A percentile compares a stretch with the other conserved stretches of the same genome.
phyloP scores from a whole-genome alignment of 2,113 vertebrate species.

The Heterocephalus glaber region DNA sequence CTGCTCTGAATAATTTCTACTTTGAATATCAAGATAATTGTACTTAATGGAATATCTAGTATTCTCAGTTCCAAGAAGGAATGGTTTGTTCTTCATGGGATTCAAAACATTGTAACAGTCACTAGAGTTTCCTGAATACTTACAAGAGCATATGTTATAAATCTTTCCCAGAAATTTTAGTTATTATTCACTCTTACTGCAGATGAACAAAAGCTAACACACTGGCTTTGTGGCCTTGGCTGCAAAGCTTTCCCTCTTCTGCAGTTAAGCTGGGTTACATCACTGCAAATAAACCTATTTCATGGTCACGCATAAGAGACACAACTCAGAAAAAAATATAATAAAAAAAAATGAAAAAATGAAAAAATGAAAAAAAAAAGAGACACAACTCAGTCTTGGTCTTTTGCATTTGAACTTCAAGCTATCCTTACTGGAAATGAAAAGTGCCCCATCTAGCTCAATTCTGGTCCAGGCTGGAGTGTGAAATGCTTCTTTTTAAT shows the following conservation, averaged over 20 bases:
- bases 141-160: background rate
- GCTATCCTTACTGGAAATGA: background rate
- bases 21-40: background rate
- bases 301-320: background rate
- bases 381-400: background rate
- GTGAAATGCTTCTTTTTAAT: background rate
- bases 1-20: background rate
- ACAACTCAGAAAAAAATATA: too few relatives aligned
- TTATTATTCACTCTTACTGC: background rate
- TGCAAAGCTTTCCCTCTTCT: background rate
- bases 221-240: background rate
- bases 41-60: background rate
- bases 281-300: background rate
- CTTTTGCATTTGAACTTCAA: background rate
- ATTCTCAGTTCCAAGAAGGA: background rate
- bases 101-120: background rate
- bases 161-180: background rate
- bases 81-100: background rate
- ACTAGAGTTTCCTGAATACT: background rate
- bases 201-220: background rate
- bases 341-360: too few relatives aligned
- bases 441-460: background rate
- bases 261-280: background rate
- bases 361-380: too few relatives aligned
- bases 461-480: background rate